phyloP scores from a whole-genome alignment of 1,140 invertebrate species.

The Euwallacea fornicatus region DNA sequence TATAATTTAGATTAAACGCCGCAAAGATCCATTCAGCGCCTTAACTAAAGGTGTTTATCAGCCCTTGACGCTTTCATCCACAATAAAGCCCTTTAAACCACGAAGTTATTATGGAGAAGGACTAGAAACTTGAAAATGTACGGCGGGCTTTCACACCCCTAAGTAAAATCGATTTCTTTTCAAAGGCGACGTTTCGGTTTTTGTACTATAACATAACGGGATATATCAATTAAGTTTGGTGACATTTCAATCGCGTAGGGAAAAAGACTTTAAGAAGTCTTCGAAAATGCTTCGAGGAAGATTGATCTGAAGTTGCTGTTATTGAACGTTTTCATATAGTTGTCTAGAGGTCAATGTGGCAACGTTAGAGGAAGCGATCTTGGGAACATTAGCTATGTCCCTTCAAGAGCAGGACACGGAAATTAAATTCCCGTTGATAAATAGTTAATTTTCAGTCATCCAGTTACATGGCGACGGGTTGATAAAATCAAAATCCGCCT shows the following conservation, averaged over 20 bases:
- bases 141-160: slow-evolving; percentile 16
- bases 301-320: no score
- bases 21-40: slow-evolving; percentile 18
- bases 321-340: no score
- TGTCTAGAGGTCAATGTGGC: no score
- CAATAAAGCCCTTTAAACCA: slow-evolving; percentile 28
- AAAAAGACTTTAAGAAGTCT: no score
- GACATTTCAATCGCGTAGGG: neutral
- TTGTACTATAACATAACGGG: neutral
- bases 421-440: slow-evolving; percentile 28
- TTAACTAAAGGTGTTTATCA: slow-evolving; percentile 23
- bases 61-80: slow-evolving; percentile 24
- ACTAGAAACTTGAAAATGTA: slow-evolving; percentile 26
- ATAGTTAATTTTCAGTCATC: slow-evolving; percentile 28
- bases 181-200: slow-evolving; percentile 9
- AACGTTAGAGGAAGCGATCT: slow-evolving; percentile 12
- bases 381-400: slow-evolving; percentile 13
- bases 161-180: slow-evolving; percentile 22
- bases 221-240: neutral
- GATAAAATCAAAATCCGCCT: slow-evolving; percentile 22
- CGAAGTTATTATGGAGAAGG: slow-evolving; percentile 26
- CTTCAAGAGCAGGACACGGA: slow-evolving; percentile 19
- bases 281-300: no score
- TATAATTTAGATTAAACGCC: slow-evolving; percentile 5
- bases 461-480: slow-evolving; percentile 1